Evolutionary conservation across 2,113 vertebrate species (phyloP), one percentile per base, ranked within the genome.

Genomic region (Salvelinus fontinalis): DNA sequence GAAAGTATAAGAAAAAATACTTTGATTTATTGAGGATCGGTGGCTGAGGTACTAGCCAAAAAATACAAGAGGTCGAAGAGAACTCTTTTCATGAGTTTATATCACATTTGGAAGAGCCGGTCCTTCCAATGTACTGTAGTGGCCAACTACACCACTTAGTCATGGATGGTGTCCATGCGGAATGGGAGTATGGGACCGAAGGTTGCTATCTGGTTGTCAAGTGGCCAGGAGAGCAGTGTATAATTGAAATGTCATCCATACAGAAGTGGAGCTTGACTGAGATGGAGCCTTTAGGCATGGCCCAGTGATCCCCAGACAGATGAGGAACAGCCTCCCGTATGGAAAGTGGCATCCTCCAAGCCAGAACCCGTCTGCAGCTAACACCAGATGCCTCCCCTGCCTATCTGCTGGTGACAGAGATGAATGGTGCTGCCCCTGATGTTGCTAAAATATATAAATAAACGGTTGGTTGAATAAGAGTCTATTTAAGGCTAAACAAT

Each of bases 211-310:
- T 89, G 83, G 85, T 85, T 89, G 87, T 83, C 80, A 81, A 85
- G 85, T 82, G 81, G 88, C 88, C 83, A 87, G 87, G 86, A 88
- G 88, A 89, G 86, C 87, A 84, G 22, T 86, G 85, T 89, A 83
- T 92, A 93, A 93, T 92, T 93, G 91, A 93, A 92, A 93, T 93
- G 90, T 92, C 93, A 93, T 89, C 88, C 87, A 84, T 92, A 89
- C 85, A 88, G 88, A 85, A 91, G 87, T 87, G 72, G 76, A 90
- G 90, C 88, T 89, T 89, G 88, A 90, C 89, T 87, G 87, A 88
- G 81, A 84, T 79, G 84, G 82, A 88, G 86, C 89, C 91, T 91
- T 92, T 89, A 92, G 89, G 87, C 88, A 92, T 89, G 91, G 89
- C 88, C 89, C 85, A 87, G 84, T 72, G 84, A 91, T 83, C 86